Evolutionary conservation across 2,888 invertebrate genomes (phyloP).

Genomic region (Lasioglossum marginatum): DNA sequence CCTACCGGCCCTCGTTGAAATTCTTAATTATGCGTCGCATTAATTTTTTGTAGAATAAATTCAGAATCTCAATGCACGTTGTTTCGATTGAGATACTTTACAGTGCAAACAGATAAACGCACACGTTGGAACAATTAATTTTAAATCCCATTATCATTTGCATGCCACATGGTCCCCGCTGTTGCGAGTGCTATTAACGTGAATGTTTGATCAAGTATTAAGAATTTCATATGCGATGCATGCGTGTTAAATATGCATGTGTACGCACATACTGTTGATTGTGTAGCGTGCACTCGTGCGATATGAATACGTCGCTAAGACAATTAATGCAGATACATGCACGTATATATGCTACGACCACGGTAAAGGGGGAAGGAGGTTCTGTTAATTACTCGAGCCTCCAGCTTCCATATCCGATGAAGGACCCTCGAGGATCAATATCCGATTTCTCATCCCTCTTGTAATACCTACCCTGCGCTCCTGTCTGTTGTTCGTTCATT

Average conservation of each 20-base stretch:
- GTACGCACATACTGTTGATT: constrained; percentile 16
- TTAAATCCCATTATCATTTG: background rate
- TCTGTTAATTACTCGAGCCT: constrained; percentile 60
- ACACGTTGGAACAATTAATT: background rate
- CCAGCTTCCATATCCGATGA: constrained; percentile 49
- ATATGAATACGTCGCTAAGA: constrained; percentile 51
- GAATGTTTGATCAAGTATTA: constrained; percentile 26
- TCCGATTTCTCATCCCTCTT: constrained; percentile 55
- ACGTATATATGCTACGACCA: constrained; percentile 19
- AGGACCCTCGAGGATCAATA: constrained; percentile 58
- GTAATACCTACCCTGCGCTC: constrained; percentile 17
- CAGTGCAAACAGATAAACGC: background rate
- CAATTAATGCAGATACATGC: constrained; percentile 56
- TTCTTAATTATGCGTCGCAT: background rate
- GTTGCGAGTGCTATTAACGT: constrained; percentile 1
- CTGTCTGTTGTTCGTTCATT: background rate
- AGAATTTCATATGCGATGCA: constrained; percentile 19
- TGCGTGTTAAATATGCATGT: constrained; percentile 12
- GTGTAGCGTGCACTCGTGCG: constrained; percentile 39
- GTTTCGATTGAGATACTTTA: background rate
- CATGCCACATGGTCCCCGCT: background rate
- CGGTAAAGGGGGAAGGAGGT: constrained; percentile 49
- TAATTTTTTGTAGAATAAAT: background rate
- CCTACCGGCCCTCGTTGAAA: no score
- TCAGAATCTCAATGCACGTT: background rate